Base-by-base conservation (phyloP, 2,888 invertebrate species). In the Eucera pruinosa region DNA sequence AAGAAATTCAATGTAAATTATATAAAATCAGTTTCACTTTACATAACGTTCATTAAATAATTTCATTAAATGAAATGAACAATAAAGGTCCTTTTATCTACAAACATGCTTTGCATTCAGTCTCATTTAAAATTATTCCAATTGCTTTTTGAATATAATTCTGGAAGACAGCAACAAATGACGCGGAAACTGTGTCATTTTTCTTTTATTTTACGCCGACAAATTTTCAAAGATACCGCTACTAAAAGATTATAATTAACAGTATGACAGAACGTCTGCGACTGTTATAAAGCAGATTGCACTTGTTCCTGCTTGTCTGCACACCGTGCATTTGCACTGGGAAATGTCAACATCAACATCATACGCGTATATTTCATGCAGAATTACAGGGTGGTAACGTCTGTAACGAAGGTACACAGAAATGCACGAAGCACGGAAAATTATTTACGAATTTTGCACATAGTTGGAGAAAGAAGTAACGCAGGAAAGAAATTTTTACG, bases 181-280 rank as follows among this genome's bases (percentile, higher is more conserved):
- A n/a, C 25, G 25, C 33, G n/a, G 13, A 13, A 33, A 45, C 45
- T 23, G 25, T 27, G 15, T 11, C 5, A 15, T 15, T 50, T 9
- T 20, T 57, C 27, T 47, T 47, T 67, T 60, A 60, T 43, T 68
- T 60, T 43, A 68, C 30, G 33, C 25, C 13, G 20, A n/a, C 25
- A 18, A 30, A 18, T 20, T 23, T 33, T 50, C 27, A 25, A 50
- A 27, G 27, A 33, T 41, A 20, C 33, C 7, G 60, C 50, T 25
- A 11, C 60, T 60, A 60, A 33, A 60, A 60, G 18, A 43, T 60
- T 60, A 60, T 43, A 68, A 68, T 68, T 68, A 60, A 68, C 20
- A 15, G 15, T 13, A 6, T 1, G 41, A 25, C 39, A 27, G 23
- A 23, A 23, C 30, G 50, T 50, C 60, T 41, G 23, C n/a, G 18